These are phyloP conservation scores for Nothoprocta perdicaria DNA, from an alignment of 2,113 vertebrate species.

Conservation along the genomic window DNA sequence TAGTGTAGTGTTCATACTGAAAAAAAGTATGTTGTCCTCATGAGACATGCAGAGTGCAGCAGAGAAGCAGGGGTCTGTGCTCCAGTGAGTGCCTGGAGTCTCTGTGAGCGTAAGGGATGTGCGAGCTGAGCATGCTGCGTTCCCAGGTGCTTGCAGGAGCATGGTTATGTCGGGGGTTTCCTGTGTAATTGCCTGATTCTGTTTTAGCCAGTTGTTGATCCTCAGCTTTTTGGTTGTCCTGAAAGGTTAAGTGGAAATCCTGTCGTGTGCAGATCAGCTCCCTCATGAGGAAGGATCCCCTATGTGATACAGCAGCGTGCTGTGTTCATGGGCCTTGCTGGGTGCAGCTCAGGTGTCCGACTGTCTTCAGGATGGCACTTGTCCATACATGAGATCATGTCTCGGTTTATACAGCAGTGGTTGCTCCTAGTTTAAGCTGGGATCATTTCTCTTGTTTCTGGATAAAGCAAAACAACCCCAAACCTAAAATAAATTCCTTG, in stretches of 20 bases:
- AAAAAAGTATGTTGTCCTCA: neutral
- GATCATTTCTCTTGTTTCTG: neutral
- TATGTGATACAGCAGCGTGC: neutral
- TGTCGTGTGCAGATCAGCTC: neutral
- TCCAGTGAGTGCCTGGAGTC: too few relatives aligned
- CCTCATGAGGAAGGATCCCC: too few relatives aligned
- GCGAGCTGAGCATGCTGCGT: accelerated
- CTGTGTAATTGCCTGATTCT: neutral
- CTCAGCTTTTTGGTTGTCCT: neutral
- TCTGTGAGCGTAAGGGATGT: neutral
- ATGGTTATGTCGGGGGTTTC: neutral
- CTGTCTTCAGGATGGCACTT: neutral
- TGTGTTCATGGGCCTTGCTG: neutral
- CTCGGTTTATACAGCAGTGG: neutral
- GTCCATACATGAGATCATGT: neutral
- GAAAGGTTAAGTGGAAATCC: neutral
- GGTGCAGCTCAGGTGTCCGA: neutral
- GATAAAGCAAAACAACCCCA: neutral
- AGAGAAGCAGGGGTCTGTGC: neutral
- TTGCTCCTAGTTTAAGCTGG: neutral
- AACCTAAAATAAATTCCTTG: neutral
- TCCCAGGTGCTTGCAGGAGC: accelerated
- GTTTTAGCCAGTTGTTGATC: neutral
- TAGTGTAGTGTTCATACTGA: neutral
- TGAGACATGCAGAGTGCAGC: neutral